Evolutionary conservation across 1,140 invertebrate species (phyloP).

Genomic region (Chrysoperla carnea): DNA sequence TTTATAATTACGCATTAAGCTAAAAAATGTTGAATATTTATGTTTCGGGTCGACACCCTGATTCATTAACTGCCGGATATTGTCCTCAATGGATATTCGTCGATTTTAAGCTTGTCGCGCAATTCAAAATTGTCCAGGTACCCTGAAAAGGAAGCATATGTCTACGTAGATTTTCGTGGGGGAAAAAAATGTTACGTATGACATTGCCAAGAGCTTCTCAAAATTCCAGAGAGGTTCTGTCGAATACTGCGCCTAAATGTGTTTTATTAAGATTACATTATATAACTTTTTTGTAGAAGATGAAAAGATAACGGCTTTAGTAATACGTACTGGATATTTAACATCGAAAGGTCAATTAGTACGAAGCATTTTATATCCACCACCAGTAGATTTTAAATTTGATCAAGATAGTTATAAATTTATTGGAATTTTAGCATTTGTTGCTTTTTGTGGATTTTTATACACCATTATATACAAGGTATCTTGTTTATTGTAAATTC

Average conservation of each 20-base stretch:
- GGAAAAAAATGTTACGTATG: no score
- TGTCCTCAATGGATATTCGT: no score
- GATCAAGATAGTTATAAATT: constrained; percentile 87
- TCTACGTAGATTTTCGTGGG: no score
- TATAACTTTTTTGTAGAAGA: constrained; percentile 6
- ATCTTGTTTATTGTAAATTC: constrained; percentile 4
- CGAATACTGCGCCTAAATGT: background rate
- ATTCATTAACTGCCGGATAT: no score
- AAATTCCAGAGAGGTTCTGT: background rate
- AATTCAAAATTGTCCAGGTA: no score
- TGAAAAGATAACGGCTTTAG: constrained; percentile 43
- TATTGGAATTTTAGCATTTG: constrained; percentile 57
- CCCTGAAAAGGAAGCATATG: no score
- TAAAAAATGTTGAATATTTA: no score
- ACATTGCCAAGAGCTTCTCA: no score
- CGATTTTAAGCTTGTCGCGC: no score
- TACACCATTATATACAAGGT: constrained; percentile 79
- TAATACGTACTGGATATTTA: constrained; percentile 65
- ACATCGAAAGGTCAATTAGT: constrained; percentile 74
- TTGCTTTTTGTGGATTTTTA: constrained; percentile 60
- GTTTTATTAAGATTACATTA: no score
- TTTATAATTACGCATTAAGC: no score
- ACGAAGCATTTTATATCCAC: constrained; percentile 82
- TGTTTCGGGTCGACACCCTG: no score
- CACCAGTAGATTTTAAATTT: constrained; percentile 88